phyloP scores from a whole-genome alignment of 2,113 vertebrate genomes.

The Nannospalax galili region DNA sequence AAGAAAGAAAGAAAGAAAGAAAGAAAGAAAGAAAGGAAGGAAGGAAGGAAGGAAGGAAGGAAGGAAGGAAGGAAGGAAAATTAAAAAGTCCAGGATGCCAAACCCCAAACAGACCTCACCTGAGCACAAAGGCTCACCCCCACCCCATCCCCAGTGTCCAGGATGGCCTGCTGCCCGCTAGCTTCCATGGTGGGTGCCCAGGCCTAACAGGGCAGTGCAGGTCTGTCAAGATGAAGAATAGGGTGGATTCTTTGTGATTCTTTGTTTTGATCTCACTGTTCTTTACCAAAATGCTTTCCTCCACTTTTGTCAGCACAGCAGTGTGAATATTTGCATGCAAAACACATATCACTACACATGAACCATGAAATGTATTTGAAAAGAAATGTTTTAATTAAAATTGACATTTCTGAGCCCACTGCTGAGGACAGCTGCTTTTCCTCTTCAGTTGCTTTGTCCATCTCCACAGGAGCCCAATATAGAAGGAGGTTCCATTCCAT shows the following conservation, averaged over 20 bases:
- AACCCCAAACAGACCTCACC: neutral
- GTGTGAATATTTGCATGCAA: slow-evolving; percentile 37
- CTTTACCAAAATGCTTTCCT: slow-evolving; percentile 23
- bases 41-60: too few relatives aligned
- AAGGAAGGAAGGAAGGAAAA: too few relatives aligned
- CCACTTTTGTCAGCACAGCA: slow-evolving; percentile 6
- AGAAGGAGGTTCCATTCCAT: slow-evolving; percentile 58
- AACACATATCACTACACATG: neutral
- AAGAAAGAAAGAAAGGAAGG: too few relatives aligned
- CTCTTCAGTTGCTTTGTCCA: slow-evolving; percentile 64
- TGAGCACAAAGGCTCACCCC: rapidly evolving
- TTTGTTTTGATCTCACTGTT: neutral
- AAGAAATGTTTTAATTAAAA: slow-evolving; percentile 79
- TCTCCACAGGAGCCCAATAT: slow-evolving; percentile 50
- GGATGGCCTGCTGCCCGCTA: neutral
- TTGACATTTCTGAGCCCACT: slow-evolving; percentile 66
- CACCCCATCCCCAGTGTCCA: neutral
- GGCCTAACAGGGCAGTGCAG: neutral
- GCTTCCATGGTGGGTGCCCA: rapidly evolving
- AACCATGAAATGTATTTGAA: slow-evolving; percentile 72
- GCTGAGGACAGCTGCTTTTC: slow-evolving; percentile 70
- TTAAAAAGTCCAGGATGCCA: neutral
- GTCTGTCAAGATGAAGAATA: neutral
- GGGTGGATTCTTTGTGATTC: slow-evolving; percentile 24
- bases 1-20: too few relatives aligned